phyloP scores from a whole-genome alignment of 2,113 vertebrate species.

The Oxygymnocypris stewartii region DNA sequence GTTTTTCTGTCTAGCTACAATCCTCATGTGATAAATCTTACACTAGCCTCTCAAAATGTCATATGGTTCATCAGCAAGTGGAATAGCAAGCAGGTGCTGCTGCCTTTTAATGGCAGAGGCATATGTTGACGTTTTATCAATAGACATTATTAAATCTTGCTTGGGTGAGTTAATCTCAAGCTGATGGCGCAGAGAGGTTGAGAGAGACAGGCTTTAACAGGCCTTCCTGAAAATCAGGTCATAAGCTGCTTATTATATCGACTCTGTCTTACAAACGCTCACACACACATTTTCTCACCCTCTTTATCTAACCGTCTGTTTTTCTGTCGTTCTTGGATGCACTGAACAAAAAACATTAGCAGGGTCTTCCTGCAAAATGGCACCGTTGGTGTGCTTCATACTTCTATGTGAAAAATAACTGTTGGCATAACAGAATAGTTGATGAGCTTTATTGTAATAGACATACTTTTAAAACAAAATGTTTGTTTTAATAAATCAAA shows the following conservation, averaged over 20 bases:
- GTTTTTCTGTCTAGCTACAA: slow-evolving; percentile 26
- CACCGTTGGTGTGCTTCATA: neutral
- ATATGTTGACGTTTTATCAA: slow-evolving; percentile 85
- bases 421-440: neutral
- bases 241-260: slow-evolving; percentile 99
- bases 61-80: slow-evolving; percentile 49
- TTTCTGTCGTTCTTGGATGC: neutral
- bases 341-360: slow-evolving; percentile 3
- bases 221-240: slow-evolving; percentile 90
- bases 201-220: slow-evolving; percentile 70
- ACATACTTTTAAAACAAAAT: neutral
- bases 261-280: slow-evolving; percentile 83
- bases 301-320: slow-evolving; percentile 57
- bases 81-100: slow-evolving; percentile 54
- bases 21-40: slow-evolving; percentile 53
- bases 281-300: slow-evolving; percentile 48
- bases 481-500: neutral
- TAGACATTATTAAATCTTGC: slow-evolving; percentile 83
- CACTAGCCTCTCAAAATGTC: slow-evolving; percentile 56
- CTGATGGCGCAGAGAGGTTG: slow-evolving; percentile 62
- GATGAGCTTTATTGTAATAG: neutral
- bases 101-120: slow-evolving; percentile 73
- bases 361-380: neutral
- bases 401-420: neutral
- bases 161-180: slow-evolving; percentile 79